A percentile compares a stretch with the other conserved stretches of the same genome.
These are phyloP conservation scores for Acrobasis consociella DNA, from an alignment of 2,888 invertebrate genomes.

Conservation along the genomic window DNA sequence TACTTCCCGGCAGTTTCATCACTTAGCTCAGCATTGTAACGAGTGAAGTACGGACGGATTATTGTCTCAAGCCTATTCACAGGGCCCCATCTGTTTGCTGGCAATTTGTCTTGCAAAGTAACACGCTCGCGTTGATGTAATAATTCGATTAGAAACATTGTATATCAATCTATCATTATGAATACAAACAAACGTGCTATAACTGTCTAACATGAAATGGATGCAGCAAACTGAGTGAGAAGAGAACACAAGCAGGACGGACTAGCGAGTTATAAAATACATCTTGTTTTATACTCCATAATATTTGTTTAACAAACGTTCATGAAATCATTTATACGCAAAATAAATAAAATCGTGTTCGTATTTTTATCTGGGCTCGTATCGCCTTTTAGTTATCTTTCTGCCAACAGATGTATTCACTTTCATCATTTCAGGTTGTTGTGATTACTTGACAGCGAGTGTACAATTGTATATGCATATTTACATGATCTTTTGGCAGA, in stretches of 20 bases:
- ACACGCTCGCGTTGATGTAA: not conserved
- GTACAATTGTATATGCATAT: too few species aligned
- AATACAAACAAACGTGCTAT: constrained; percentile 5
- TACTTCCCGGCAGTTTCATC: constrained; percentile 7
- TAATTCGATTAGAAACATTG: not conserved
- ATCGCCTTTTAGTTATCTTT: constrained; percentile 13
- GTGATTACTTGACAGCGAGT: constrained; percentile 7
- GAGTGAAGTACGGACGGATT: constrained; percentile 4
- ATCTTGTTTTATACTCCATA: constrained; percentile 20
- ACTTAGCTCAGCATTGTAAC: constrained; percentile 7
- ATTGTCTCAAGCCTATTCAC: constrained; percentile 7
- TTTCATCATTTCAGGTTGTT: not conserved
- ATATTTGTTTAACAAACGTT: constrained; percentile 18
- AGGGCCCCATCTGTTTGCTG: not conserved
- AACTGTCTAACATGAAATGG: constrained; percentile 17
- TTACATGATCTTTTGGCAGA: constrained; percentile 6
- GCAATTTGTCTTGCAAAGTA: constrained; percentile 7
- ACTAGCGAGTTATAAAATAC: constrained; percentile 16
- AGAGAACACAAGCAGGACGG: not conserved
- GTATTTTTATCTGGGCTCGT: constrained; percentile 11
- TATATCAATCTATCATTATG: not conserved
- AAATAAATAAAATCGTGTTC: constrained; percentile 17
- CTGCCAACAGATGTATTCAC: constrained; percentile 11
- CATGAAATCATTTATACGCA: constrained; percentile 19
- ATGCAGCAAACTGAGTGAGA: constrained; percentile 9